A percentile compares a stretch with the other conserved stretches of the same genome.
These are phyloP conservation scores for Andinoacara biseriatus DNA, from an alignment of 2,113 vertebrate species.

Conservation along the genomic window DNA sequence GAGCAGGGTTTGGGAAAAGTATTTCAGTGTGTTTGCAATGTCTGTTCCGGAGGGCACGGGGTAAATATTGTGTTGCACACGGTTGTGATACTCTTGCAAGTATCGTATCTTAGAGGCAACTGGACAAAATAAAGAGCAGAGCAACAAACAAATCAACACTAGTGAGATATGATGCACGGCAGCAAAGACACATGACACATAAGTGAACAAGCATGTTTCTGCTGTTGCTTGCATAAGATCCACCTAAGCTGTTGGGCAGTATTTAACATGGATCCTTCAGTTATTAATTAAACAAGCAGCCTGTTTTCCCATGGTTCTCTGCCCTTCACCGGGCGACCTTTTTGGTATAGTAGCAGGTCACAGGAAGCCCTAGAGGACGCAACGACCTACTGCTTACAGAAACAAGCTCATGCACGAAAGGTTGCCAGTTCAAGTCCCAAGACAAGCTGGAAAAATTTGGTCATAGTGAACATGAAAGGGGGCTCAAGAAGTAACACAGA, in stretches of 20 bases:
- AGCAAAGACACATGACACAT: constrained; percentile 12
- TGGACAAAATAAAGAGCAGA: constrained; percentile 87
- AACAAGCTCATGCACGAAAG: constrained; percentile 54
- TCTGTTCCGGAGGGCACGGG: constrained; percentile 99
- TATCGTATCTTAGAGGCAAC: constrained; percentile 99
- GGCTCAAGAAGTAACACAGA: neutral
- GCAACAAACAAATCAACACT: constrained; percentile 74
- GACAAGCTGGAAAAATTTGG: constrained; percentile 39
- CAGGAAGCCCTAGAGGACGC: constrained; percentile 56
- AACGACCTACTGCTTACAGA: constrained; percentile 62
- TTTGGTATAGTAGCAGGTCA: constrained; percentile 54
- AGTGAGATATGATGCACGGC: neutral
- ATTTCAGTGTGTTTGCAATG: constrained; percentile 99
- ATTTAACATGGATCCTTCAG: constrained; percentile 13
- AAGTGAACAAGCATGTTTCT: constrained; percentile 14
- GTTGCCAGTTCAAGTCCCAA: constrained; percentile 62
- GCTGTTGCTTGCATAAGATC: neutral
- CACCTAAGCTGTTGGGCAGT: neutral
- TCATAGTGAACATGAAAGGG: constrained; percentile 5
- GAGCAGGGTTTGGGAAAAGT: constrained; percentile 99
- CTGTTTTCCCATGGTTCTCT: constrained; percentile 59
- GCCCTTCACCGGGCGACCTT: constrained; percentile 67
- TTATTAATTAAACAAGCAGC: constrained; percentile 49
- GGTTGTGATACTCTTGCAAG: constrained; percentile 99
- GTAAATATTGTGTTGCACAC: constrained; percentile 99